Conservation (phyloP, 2,888 invertebrate genomes). For the Polyommatus icarus region DNA sequence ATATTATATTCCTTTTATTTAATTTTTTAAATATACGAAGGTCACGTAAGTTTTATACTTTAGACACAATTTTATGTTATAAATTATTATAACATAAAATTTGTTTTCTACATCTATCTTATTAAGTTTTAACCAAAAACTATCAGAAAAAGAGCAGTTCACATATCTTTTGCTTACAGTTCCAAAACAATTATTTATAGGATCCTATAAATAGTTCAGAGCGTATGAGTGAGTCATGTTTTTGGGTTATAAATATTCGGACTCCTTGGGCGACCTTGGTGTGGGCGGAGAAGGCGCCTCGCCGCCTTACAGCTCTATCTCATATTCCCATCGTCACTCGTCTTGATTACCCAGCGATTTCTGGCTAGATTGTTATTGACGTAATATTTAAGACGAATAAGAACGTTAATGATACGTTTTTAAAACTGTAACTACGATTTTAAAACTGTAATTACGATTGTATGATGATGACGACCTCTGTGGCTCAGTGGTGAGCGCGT, state of each 20-base stretch:
- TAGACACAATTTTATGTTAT: no score
- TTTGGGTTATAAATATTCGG: constrained; percentile 44
- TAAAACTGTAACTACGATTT: background rate
- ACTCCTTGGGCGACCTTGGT: constrained; percentile 59
- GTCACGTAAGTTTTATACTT: no score
- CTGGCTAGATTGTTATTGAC: background rate
- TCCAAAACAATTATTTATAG: constrained; percentile 5
- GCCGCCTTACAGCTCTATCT: constrained; percentile 17
- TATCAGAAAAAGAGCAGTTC: background rate
- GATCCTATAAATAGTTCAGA: constrained; percentile 15
- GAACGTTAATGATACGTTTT: background rate
- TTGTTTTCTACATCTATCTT: background rate
- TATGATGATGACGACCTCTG: no score
- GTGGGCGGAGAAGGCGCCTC: constrained; percentile 56
- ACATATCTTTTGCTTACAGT: background rate
- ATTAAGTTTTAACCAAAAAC: background rate
- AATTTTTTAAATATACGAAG: background rate
- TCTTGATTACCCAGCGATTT: background rate
- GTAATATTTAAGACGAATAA: background rate
- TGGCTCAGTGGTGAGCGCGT: no score
- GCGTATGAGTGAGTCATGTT: constrained; percentile 33
- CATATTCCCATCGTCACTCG: background rate
- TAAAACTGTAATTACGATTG: no score
- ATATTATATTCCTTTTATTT: background rate
- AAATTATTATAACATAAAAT: no score